Percentiles rank a stretch among this genome's conserved stretches.
Conservation (phyloP, 53 echinoderm and acorn worm genomes). For the Glandiceps talaboti region DNA sequence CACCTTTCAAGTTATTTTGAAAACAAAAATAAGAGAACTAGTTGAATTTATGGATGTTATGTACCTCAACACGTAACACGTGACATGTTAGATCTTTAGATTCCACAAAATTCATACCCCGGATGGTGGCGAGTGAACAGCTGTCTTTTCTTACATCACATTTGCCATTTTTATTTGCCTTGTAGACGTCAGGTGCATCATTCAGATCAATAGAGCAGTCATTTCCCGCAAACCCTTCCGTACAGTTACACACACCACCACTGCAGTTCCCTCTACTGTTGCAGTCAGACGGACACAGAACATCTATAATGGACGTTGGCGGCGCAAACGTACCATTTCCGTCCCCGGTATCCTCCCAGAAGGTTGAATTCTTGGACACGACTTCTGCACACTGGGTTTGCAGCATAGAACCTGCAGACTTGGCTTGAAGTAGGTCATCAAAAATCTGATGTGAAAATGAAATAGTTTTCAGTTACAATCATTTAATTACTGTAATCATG, state of each 20-base stretch:
- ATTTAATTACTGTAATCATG: too few relatives aligned
- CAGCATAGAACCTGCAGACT: neutral
- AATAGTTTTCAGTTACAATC: too few relatives aligned
- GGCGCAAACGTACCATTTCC: neutral
- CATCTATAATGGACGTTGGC: neutral
- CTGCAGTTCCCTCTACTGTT: neutral
- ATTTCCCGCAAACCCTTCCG: neutral
- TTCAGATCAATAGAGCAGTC: neutral
- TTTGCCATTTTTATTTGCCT: neutral
- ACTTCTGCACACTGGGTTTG: neutral
- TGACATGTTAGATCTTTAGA: neutral
- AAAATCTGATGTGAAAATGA: too few relatives aligned
- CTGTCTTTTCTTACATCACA: neutral
- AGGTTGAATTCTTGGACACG: neutral
- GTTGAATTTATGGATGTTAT: too few relatives aligned
- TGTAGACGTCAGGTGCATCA: neutral
- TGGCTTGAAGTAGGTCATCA: neutral
- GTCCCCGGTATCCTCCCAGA: neutral
- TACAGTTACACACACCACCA: neutral
- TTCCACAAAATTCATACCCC: neutral
- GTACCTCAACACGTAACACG: neutral
- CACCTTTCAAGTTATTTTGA: too few relatives aligned
- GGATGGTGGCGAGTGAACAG: neutral
- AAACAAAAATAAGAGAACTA: too few relatives aligned
- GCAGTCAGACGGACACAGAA: neutral